Evolutionary conservation across 2,113 vertebrate genomes (phyloP).

Genomic region (Rhea americana): DNA sequence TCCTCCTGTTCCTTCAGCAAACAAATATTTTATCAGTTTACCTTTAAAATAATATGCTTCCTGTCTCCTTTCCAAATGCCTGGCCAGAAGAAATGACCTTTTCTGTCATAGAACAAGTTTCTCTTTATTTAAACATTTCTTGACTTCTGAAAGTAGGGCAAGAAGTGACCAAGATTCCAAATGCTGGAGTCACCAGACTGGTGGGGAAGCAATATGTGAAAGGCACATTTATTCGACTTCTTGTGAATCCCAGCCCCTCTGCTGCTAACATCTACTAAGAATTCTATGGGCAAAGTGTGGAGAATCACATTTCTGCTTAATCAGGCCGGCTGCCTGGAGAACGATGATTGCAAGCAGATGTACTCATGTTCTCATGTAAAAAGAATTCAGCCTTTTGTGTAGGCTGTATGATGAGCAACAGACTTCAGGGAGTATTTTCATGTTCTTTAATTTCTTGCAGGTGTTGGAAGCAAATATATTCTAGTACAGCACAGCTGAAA

Average conservation of each 20-base stretch:
- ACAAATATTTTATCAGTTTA: slow-evolving; percentile 64
- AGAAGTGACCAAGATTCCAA: not conserved
- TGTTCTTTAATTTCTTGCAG: slow-evolving; percentile 51
- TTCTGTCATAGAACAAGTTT: slow-evolving; percentile 44
- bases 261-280: not conserved
- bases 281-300: not conserved
- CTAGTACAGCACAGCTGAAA: not conserved
- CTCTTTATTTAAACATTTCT: slow-evolving; percentile 45
- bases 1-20: slow-evolving; percentile 35
- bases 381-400: slow-evolving; percentile 42
- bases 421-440: not conserved
- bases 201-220: slow-evolving; percentile 24
- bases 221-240: slow-evolving; percentile 41
- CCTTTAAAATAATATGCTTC: slow-evolving; percentile 59
- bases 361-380: slow-evolving; percentile 40
- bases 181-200: not conserved
- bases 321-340: slow-evolving; percentile 28
- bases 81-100: slow-evolving; percentile 50
- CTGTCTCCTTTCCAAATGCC: slow-evolving; percentile 47
- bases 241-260: slow-evolving; percentile 15
- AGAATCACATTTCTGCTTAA: slow-evolving; percentile 61
- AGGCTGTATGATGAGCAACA: not conserved
- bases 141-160: slow-evolving; percentile 25
- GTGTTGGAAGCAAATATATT: not conserved
- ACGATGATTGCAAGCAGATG: slow-evolving; percentile 72